Percentiles rank a stretch among this genome's conserved stretches.
phyloP scores from a whole-genome alignment of 1,140 invertebrate genomes.

The Stegodyphus mimosarum region DNA sequence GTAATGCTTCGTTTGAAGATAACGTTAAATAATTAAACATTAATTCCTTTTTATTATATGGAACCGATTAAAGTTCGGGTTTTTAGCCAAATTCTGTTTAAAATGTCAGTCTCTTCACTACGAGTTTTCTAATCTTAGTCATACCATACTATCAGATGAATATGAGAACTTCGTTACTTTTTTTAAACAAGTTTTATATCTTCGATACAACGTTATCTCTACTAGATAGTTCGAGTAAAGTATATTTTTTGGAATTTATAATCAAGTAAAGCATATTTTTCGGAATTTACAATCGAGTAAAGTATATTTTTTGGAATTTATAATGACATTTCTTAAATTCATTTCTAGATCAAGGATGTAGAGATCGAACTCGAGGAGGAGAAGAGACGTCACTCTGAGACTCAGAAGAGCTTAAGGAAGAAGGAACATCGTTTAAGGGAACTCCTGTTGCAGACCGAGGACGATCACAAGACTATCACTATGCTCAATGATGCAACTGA shows the following conservation, averaged over 20 bases:
- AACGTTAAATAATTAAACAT: no score
- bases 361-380: constrained; percentile 95
- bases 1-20: no score
- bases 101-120: no score
- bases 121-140: no score
- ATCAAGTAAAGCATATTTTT: not conserved
- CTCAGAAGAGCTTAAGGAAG: constrained; percentile 95
- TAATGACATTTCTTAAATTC: not conserved
- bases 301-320: not conserved
- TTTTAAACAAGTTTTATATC: no score
- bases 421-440: constrained; percentile 96
- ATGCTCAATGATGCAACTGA: constrained; percentile 90
- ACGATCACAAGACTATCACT: constrained; percentile 92
- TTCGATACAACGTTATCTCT: no score
- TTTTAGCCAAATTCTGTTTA: no score
- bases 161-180: no score
- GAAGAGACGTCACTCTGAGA: constrained; percentile 94
- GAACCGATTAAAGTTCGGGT: no score
- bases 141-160: no score
- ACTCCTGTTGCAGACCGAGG: constrained; percentile 90
- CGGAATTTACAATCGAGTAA: not conserved
- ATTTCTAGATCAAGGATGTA: constrained; percentile 81
- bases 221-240: no score
- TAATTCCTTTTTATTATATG: no score
- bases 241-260: not conserved